Conservation (phyloP, 92 coral and sea anemone species). For the Porites rus region DNA sequence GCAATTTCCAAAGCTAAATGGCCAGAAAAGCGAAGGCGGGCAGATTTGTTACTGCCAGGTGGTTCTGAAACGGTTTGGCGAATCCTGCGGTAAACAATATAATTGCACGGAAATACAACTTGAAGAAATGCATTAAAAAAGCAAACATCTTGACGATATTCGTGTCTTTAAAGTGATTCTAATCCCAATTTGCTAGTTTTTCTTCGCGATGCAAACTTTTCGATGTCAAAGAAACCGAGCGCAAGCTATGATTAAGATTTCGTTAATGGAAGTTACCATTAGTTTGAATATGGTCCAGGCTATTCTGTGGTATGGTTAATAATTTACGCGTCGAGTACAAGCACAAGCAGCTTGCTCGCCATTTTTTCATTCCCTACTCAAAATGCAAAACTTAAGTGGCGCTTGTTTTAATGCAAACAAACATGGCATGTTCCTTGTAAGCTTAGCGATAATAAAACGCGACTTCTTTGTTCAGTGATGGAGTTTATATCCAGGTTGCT, state of each 20-base stretch:
- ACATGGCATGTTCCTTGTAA: constrained; percentile 53
- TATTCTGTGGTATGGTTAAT: constrained; percentile 40
- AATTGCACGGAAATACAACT: constrained; percentile 94
- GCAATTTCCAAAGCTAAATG: constrained; percentile 3
- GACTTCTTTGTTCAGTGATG: constrained; percentile 18
- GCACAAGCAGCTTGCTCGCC: constrained; percentile 24
- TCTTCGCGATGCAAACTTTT: not conserved
- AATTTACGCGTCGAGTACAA: constrained; percentile 43
- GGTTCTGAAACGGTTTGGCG: constrained; percentile 74
- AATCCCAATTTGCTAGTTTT: constrained; percentile 49
- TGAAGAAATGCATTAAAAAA: constrained; percentile 88
- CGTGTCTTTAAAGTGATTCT: constrained; percentile 50
- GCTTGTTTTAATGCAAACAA: constrained; percentile 59
- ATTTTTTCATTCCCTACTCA: constrained; percentile 43
- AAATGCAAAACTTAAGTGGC: constrained; percentile 52
- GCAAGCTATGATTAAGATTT: not conserved
- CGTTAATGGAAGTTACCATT: constrained; percentile 46
- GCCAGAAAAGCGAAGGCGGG: not conserved
- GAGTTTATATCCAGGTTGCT: not conserved
- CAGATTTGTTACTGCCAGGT: constrained; percentile 74
- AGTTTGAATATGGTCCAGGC: constrained; percentile 46
- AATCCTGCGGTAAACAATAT: constrained; percentile 89
- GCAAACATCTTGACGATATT: constrained; percentile 88
- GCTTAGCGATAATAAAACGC: constrained; percentile 32
- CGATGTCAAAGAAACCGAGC: not conserved